Evolutionary conservation across 1,140 invertebrate genomes (phyloP).

Genomic region (Lasioglossum baleicum): DNA sequence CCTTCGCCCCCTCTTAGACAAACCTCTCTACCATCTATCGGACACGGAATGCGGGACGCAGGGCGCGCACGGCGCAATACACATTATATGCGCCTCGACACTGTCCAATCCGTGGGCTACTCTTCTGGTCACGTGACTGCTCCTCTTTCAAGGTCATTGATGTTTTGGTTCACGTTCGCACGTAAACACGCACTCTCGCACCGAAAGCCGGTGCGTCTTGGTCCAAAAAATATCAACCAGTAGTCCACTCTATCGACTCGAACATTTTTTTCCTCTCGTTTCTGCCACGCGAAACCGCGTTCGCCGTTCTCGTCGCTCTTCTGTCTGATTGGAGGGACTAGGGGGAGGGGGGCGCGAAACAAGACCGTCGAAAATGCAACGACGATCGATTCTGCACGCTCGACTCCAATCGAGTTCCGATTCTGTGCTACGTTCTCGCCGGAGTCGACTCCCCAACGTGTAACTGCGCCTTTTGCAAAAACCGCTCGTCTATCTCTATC

Average conservation of each 20-base stretch:
- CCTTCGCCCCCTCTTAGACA: not conserved
- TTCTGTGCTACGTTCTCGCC: slow-evolving; percentile 39
- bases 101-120: slow-evolving; percentile 42
- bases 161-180: slow-evolving; percentile 61
- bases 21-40: slow-evolving; percentile 45
- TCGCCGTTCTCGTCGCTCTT: too few relatives aligned
- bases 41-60: slow-evolving; percentile 40
- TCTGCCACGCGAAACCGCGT: not conserved
- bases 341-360: not conserved
- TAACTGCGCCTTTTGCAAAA: slow-evolving; percentile 18
- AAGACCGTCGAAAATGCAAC: slow-evolving; percentile 16
- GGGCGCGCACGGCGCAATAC: slow-evolving; percentile 52
- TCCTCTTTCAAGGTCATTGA: slow-evolving; percentile 67
- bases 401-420: slow-evolving; percentile 43
- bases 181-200: slow-evolving; percentile 56
- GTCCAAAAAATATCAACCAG: not conserved
- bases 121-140: slow-evolving; percentile 60
- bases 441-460: slow-evolving; percentile 17
- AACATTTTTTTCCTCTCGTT: not conserved
- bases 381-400: slow-evolving; percentile 34
- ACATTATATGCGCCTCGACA: slow-evolving; percentile 30
- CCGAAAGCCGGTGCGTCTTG: not conserved
- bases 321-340: too few relatives aligned
- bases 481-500: not conserved
- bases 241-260: not conserved